Base-by-base conservation (phyloP, 2,888 invertebrate genomes). In the Archaeoteleia sp. region DNA sequence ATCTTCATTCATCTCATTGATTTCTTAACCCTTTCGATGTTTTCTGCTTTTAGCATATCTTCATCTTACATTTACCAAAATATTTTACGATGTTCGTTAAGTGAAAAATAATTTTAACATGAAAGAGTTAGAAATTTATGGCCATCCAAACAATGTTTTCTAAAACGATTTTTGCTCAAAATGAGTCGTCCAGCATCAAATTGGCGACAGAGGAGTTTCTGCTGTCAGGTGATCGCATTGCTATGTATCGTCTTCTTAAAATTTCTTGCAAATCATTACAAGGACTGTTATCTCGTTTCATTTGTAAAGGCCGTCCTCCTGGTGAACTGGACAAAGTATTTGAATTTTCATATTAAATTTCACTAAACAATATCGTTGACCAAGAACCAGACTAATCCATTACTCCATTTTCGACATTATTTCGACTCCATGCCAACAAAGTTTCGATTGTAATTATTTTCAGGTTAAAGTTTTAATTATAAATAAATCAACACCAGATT, bases 211-310 rank as follows among this genome's bases (percentile, higher is more conserved):
- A 80, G 7, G 82, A 82, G 69, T 82, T 80, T 67, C 73, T 79
- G 54, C 80, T 84, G 17, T 82, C 78, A 0, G 81, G 80, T 25
- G 82, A 81, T 54, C 80, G 79, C 80, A 82, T 80, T 20, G 82
- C 81, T 2, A 80, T 58, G 40, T 84, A 85, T 32, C 85, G 80
- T 65, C 76, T 82, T 73, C 82, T 73, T 34, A 85, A 73, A 53
- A 85, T 85, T 67, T 84, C 85, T 71, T 84, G 84, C 34, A 85
- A 70, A 74, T 85, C 85, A 55, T 83, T 84, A 58, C 85, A 84
- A 6, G 85, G 85, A 72, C 84, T 84, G 30, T 78, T 83, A 43
- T 82, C 85, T 15, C 82, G 81, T 65, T 80, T 85, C 8, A 73
- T 60, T 51, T 78, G 75, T 20, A 83, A 46, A 15, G 84, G 78